Evolutionary conservation across 2,797 vertebrate genomes (phyloP), one percentile per base, ranked within the genome.

Genomic region (Helostoma temminkii): DNA sequence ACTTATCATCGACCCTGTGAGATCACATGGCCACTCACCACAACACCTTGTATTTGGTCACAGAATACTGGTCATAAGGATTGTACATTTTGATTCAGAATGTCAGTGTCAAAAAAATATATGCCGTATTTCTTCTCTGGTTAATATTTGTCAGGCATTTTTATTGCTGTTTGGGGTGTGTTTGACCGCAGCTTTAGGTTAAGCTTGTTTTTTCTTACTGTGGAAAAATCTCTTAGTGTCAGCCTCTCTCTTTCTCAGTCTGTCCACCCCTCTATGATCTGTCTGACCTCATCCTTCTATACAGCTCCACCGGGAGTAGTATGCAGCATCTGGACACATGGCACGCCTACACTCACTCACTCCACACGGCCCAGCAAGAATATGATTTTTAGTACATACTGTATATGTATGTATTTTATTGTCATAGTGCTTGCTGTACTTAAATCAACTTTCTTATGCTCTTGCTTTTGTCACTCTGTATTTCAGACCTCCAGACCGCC

Each of bases 401-500:
- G 16, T 59, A 24, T 41, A 24, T 6, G 18, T 42, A 52, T 60
- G 15, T 53, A 8, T 50, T 41, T 74, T 43, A 30, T 59, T 22
- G 11, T 63, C 19, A 42, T 18, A 48, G 12, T 4, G 6, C 25
- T 59, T 14, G 50, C 19, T 71, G 15, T 49, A 16, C 18, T 59
- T 36, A 53, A 70, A 76, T 77, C 47, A 56, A 19, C 36, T 14
- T 55, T 43, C 36, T 53, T 12, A 15, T 37, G 43, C 12, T 24
- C 15, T 64, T 71, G 41, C 19, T 15, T 34, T 63, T 70, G 19
- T 52, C 14, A 39, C 1, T 59, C 22, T 74, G 18, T 69, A 2
- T 87, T 77, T 47, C 78, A 95, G 94, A 78, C 94, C 94, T 58
- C 88, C 85, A 18, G 97, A 98, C 55, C 93, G 98, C 62, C 96